Evolutionary conservation across 2,888 invertebrate species (phyloP), one percentile per base, ranked within the genome.

Genomic region (Sialis lutaria): DNA sequence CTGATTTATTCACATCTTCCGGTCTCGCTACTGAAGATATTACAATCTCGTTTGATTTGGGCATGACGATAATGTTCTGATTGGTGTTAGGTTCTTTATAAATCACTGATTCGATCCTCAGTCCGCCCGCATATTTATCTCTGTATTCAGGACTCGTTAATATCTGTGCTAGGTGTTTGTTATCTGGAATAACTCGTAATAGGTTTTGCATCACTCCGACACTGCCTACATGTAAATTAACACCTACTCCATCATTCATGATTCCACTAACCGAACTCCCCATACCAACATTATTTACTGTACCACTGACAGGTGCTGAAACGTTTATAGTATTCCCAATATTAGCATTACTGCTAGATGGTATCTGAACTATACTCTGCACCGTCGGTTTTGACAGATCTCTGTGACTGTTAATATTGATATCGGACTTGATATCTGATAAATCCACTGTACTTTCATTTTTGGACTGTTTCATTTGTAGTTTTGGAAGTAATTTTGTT

Each of bases 161-260:
- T 30, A 47, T 47, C 22, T 47, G 47, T 35, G 47, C 47, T 10
- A 47, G 13, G 8, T 47, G 47, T 37, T 45, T 45, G 40, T 34
- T 45, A 7, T 45, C 39, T 7, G 37, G 31, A n/a, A 45, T 37
- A 13, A 45, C 31, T 22, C 13, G 33, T 5, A 44, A 44, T 7
- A 31, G 30, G 7, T 10, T 42, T 31, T 42, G 30, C 4, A 32
- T 13, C 10, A 30, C 13, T 39, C 12, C 13, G 6, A 13, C 13
- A 39, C 39, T 6, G 13, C 13, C 13, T 39, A 10, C 39, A 39
- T 39, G 22, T 22, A 22, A 22, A 22, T 22, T 22, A 22, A 22
- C 22, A 22, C 22, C 22, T 22, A 22, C 22, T 22, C 22, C 22
- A 4, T 22, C 22, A 22, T 22, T 22, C 22, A 22, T 22, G 22